Evolutionary conservation across 1,140 invertebrate species (phyloP).

Genomic region (Drosophila nebulosa): DNA sequence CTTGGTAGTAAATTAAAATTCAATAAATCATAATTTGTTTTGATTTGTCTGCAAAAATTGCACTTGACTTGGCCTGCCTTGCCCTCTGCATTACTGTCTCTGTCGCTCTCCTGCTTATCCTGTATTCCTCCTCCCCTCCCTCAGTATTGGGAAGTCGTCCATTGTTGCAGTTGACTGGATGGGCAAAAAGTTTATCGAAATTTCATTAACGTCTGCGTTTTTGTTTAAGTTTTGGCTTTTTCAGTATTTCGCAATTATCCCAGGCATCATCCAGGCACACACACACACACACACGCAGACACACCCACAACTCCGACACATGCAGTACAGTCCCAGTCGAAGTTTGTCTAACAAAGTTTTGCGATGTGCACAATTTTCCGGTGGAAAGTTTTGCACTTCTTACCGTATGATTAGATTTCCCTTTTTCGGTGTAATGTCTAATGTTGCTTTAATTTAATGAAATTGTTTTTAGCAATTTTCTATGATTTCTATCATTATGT

Average conservation of each 20-base stretch:
- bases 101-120: neutral
- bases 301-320: conserved; percentile 7
- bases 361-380: conserved; percentile 62
- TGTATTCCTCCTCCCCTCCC: no score
- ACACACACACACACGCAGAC: neutral
- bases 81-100: neutral
- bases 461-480: conserved; percentile 31
- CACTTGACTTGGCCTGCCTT: conserved; percentile 5
- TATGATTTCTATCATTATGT: conserved; percentile 1
- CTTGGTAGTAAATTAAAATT: conserved; percentile 72
- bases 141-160: conserved; percentile 5
- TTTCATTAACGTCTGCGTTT: conserved; percentile 76
- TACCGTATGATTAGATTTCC: conserved; percentile 45
- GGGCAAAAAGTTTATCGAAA: conserved; percentile 72
- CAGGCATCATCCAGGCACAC: conserved; percentile 15
- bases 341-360: conserved; percentile 37
- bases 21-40: conserved; percentile 76
- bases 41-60: conserved; percentile 50
- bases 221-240: conserved; percentile 73
- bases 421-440: conserved; percentile 22
- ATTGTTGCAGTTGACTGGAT: conserved; percentile 44
- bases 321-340: conserved; percentile 36
- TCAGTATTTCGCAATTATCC: conserved; percentile 67
- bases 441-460: conserved; percentile 45
- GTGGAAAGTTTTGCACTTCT: conserved; percentile 43